Percentiles rank a stretch among this genome's conserved stretches.
phyloP scores from a whole-genome alignment of 2,888 invertebrate genomes.

The Tipula confusa region DNA sequence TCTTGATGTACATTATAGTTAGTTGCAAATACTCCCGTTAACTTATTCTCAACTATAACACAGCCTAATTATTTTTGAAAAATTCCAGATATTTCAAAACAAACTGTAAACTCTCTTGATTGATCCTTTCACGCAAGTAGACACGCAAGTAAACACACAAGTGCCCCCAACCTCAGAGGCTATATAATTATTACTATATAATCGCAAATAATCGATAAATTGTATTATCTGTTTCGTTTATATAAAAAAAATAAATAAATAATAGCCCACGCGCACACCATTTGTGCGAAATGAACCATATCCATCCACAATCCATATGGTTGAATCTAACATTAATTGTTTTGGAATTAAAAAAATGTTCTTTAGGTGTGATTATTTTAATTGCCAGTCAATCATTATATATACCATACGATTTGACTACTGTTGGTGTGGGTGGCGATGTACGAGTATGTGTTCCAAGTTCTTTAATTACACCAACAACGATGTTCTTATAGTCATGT shows the following conservation, averaged over 20 bases:
- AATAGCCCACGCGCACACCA: background rate
- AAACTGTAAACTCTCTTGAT: too few relatives aligned
- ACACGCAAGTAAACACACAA: too few relatives aligned
- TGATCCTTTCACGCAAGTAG: too few relatives aligned
- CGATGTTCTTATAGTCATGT: background rate
- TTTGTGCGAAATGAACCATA: background rate
- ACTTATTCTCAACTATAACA: too few relatives aligned
- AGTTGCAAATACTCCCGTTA: too few relatives aligned
- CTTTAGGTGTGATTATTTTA: background rate
- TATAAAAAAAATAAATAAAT: background rate
- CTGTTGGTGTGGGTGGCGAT: background rate
- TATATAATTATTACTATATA: background rate
- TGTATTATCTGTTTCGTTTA: background rate
- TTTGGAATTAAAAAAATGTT: background rate
- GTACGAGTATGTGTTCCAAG: background rate
- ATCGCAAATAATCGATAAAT: background rate
- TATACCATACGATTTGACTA: background rate
- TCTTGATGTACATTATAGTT: too few relatives aligned
- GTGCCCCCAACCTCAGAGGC: too few relatives aligned
- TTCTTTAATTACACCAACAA: background rate
- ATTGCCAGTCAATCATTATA: background rate
- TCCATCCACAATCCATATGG: background rate
- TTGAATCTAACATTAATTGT: background rate
- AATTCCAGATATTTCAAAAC: too few relatives aligned
- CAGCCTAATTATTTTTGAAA: too few relatives aligned